Evolutionary conservation across 2,113 vertebrate species (phyloP), one percentile per base, ranked within the genome.

Genomic region (Ammodramus savannarum): DNA sequence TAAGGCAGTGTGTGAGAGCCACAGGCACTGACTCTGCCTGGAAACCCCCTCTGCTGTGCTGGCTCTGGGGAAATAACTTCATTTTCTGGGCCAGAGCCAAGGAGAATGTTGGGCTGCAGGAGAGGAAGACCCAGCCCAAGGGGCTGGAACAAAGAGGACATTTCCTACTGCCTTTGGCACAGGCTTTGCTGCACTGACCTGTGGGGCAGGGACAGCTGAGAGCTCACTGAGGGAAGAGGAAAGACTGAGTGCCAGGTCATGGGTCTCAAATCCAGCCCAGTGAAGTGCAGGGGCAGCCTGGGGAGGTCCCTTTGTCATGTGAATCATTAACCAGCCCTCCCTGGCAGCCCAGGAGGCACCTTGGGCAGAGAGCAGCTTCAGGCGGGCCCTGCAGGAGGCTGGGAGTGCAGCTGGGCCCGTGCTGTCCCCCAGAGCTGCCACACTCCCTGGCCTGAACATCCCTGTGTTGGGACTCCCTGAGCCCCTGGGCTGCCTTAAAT

Each of bases 51-150:
- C 26, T 39, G 51, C 32, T 5, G 5, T 1, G 10, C 8, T 3
- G 32, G 54, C 34, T 32, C 22, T 32, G 68, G 59, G 55, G 72
- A 87, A 87, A 38, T 27, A 58, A 31, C 38, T 84, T 29, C 51
- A n/a, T 34, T 49, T 43, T 16, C 51, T 3, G 39, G 76, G 74
- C 34, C 7, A 31, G 38, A n/a, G 57, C 6, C 0, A 2, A 57
- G 55, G 46, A 58, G 84, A 67, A 9, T 3, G 17, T 21, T 48
- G 11, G 62, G 66, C 81, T 58, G 52, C 4, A 1, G 71, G 19
- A 88, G 58, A 79, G 93, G 91, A 95, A 95, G 86, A 65, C 63
- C 63, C 83, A 93, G 12, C 91, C 89, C 86, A 73, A 39, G 26
- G 38, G 46, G 59, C 59, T 52, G 49, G 66, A 86, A 84, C 80